A percentile compares a stretch with the other conserved stretches of the same genome.
phyloP scores from a whole-genome alignment of 2,797 vertebrate genomes.

The Spinus olivaceus region DNA sequence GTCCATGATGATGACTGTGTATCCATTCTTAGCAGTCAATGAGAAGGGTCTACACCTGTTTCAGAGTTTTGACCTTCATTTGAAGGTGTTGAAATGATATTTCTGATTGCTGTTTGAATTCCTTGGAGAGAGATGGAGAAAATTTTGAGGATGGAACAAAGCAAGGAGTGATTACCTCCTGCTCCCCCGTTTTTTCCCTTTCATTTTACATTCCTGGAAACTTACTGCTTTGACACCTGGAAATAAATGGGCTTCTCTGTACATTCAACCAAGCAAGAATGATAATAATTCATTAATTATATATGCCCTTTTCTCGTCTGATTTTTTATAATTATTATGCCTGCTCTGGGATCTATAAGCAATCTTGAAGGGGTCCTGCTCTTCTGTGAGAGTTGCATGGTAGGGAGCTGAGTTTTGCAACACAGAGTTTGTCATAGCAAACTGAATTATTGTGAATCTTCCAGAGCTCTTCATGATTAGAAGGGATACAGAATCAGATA shows the following conservation, averaged over 20 bases:
- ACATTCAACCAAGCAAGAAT: not conserved
- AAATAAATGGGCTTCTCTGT: not conserved
- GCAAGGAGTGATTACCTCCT: not conserved
- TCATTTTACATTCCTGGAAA: fast-evolving
- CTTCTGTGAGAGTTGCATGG: not conserved
- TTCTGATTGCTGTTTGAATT: not conserved
- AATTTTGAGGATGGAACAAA: not conserved
- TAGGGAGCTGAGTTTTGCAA: not conserved
- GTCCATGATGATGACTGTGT: not conserved
- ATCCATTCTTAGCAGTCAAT: not conserved
- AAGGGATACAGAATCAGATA: not conserved
- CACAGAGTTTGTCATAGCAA: not conserved
- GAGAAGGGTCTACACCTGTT: not conserved
- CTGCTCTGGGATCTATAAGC: not conserved
- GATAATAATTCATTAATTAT: not conserved
- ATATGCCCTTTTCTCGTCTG: not conserved
- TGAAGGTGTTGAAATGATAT: not conserved
- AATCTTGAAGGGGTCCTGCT: not conserved
- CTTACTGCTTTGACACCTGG: not conserved
- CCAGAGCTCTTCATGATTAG: not conserved
- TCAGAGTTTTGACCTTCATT: not conserved
- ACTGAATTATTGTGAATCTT: not conserved
- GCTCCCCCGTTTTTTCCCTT: fast-evolving
- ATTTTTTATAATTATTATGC: not conserved
- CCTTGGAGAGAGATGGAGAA: not conserved